Conservation (phyloP, 2,888 invertebrate genomes). For the Dynastes grantii region DNA sequence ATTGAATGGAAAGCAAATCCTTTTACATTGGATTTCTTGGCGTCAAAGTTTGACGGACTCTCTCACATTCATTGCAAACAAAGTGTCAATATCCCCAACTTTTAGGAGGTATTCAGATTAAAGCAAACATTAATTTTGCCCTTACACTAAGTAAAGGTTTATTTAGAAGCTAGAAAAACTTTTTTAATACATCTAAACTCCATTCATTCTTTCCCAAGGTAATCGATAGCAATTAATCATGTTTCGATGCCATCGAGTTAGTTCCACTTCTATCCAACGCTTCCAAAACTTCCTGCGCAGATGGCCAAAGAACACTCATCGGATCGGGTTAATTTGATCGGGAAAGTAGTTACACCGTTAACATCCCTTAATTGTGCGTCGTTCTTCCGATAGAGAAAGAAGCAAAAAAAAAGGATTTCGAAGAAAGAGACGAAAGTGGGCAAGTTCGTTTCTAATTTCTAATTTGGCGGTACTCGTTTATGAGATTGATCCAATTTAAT, state of each 20-base stretch:
- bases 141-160: no score
- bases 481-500: slow-evolving; percentile 21
- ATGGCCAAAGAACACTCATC: slow-evolving; percentile 9
- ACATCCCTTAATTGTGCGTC: slow-evolving; percentile 1
- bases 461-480: slow-evolving; percentile 11
- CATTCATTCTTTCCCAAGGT: background rate
- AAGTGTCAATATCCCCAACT: no score
- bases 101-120: no score
- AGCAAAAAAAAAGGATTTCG: background rate
- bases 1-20: no score
- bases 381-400: background rate
- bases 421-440: background rate
- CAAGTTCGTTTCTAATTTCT: slow-evolving; percentile 21
- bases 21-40: no score
- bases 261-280: background rate
- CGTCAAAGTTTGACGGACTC: no score
- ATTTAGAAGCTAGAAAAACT: no score
- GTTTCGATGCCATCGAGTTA: background rate
- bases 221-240: slow-evolving; percentile 6
- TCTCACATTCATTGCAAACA: no score
- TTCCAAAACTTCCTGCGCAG: background rate
- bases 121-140: no score
- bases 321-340: slow-evolving; percentile 9
- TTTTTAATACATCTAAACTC: no score
- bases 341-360: background rate